These are phyloP conservation scores for Helarctos malayanus DNA, from an alignment of 2,797 vertebrate genomes.

Conservation along the genomic window DNA sequence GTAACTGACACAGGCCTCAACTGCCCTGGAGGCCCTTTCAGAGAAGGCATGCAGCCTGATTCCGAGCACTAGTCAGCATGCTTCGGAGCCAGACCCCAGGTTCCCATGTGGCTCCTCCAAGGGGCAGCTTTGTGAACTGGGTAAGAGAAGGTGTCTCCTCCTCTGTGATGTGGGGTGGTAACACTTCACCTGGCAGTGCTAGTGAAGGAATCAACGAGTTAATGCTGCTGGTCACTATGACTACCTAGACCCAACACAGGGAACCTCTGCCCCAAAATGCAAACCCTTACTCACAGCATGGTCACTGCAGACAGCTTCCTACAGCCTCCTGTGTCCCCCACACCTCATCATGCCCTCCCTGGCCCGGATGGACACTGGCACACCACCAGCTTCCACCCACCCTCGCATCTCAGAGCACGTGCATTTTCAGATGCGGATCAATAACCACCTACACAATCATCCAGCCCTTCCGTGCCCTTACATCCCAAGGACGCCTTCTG, in stretches of 20 bases:
- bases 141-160: neutral
- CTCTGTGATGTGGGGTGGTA: neutral
- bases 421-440: neutral
- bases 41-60: neutral
- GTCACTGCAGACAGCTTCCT: neutral
- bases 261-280: neutral
- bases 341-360: neutral
- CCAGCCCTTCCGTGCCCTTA: neutral
- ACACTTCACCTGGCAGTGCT: neutral
- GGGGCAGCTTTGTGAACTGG: neutral
- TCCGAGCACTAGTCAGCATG: neutral
- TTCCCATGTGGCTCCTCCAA: fast-evolving
- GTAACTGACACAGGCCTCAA: neutral
- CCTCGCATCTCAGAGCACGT: neutral
- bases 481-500: neutral
- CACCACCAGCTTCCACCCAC: neutral
- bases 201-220: neutral
- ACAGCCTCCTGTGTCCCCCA: neutral
- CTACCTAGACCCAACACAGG: neutral
- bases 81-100: neutral
- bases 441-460: neutral
- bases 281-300: neutral
- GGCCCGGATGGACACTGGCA: too few relatives aligned
- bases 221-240: neutral
- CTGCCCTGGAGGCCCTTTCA: neutral